Evolutionary conservation across 2,797 vertebrate genomes (phyloP), one percentile per base, ranked within the genome.

Genomic region (Lophius americanus): DNA sequence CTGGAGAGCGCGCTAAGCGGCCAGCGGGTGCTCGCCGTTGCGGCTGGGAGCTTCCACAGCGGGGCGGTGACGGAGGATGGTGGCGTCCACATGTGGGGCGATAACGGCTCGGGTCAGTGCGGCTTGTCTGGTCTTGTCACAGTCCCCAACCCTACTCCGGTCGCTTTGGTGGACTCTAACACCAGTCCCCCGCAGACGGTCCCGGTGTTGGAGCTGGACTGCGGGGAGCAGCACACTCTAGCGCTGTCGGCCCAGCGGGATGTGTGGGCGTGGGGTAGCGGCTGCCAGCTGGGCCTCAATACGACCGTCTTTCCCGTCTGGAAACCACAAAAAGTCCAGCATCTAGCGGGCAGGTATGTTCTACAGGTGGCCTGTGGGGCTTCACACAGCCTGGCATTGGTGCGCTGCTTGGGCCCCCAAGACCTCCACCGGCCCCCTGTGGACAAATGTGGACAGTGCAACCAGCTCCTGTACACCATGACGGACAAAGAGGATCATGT

Each of bases 401-500:
- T 99, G 37, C 96, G 95, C 0, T 96, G 95, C 78, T 92, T 76
- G 3, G 83, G 94, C 4, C 93, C 93, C 0, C 94, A 94, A 68
- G 94, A 96, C 12, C 49, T 90, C 67, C 95, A 94, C 48, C 85
- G 85, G 0, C 89, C 81, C 9, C 92, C 94, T 0, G 94, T 95
- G 11, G 98, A 99, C 85, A 96, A 96, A 65, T 99, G 98, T 76
- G 92, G 94, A 64, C 96, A 96, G 64, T 99, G 98, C 83, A 94
- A 98, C 77, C 96, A 99, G 83, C 94, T 96, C 66, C 92, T 99
- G 4, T 98, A 96, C 88, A 99, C 97, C 5, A 99, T 99, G 98
- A 99, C 92, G 0, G 98, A 99, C 91, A 98, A 98, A 79, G 98
- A 99, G 84, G 98, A 99, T 83, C 98, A 99, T 0, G 98, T 99